Conservation (phyloP, 2,113 vertebrate genomes). For the Ciconia stormi region DNA sequence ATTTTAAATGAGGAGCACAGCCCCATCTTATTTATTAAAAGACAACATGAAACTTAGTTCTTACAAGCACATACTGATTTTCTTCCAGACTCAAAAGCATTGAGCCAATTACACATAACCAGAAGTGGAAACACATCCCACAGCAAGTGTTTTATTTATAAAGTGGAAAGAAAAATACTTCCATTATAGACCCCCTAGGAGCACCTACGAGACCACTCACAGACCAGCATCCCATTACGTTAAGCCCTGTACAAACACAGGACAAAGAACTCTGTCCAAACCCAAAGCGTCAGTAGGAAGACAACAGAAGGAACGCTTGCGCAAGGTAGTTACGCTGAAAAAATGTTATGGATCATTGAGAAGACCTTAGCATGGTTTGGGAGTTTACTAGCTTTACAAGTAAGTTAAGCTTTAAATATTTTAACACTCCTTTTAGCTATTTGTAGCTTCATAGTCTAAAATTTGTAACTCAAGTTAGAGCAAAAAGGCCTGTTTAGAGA, state of each 20-base stretch:
- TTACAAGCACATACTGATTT: background rate
- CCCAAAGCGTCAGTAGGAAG: background rate
- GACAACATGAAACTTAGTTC: background rate
- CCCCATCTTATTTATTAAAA: background rate
- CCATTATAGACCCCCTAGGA: background rate
- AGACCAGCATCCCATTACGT: accelerated
- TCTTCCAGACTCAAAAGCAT: background rate
- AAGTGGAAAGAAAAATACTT: background rate
- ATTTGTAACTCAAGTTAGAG: background rate
- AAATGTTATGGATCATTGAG: background rate
- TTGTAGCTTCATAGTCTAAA: background rate
- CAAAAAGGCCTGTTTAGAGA: background rate
- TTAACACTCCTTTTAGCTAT: background rate
- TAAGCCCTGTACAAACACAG: background rate
- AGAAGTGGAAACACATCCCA: background rate
- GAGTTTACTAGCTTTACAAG: background rate
- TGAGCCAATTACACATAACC: accelerated
- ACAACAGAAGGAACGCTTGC: background rate
- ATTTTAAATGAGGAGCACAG: background rate
- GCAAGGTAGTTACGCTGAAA: background rate
- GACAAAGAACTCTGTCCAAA: background rate
- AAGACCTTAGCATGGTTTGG: background rate
- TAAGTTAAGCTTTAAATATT: background rate
- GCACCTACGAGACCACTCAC: background rate
- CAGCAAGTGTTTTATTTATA: background rate